A percentile compares a stretch with the other conserved stretches of the same genome.
phyloP scores from a whole-genome alignment of 2,888 invertebrate genomes.

The Hesperia comma region DNA sequence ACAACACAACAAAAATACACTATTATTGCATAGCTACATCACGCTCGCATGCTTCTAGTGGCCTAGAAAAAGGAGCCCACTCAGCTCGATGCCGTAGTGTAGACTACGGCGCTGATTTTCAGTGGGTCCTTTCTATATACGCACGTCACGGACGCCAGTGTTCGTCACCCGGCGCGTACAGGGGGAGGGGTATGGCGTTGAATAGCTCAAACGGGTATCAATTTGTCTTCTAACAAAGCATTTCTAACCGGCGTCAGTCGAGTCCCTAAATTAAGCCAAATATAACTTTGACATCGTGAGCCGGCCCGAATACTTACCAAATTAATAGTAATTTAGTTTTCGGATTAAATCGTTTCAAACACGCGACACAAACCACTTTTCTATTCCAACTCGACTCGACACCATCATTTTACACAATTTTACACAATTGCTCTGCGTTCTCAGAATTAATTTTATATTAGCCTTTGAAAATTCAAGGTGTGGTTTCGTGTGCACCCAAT shows the following conservation, averaged over 20 bases:
- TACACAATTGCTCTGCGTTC: conserved; percentile 82
- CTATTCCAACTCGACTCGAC: conserved; percentile 77
- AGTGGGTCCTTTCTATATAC: no score
- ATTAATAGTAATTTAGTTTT: conserved; percentile 83
- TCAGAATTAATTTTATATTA: conserved; percentile 83
- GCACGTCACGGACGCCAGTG: no score
- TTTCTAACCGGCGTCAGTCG: conserved; percentile 41
- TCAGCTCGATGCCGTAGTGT: no score
- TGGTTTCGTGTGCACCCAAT: conserved; percentile 74
- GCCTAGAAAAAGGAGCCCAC: no score
- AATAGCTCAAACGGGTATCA: no score
- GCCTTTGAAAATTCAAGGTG: conserved; percentile 83
- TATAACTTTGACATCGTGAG: conserved; percentile 75
- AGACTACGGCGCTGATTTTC: no score
- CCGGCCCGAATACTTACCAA: conserved; percentile 78
- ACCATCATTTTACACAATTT: conserved; percentile 84
- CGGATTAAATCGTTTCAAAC: conserved; percentile 81
- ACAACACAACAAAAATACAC: no score
- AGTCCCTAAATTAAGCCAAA: conserved; percentile 63
- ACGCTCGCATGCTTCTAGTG: no score
- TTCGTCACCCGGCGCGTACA: no score
- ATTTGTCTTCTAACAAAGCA: conserved; percentile 11
- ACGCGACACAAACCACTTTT: conserved; percentile 84
- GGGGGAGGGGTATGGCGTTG: no score
- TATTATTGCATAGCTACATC: no score